phyloP scores from a whole-genome alignment of 2,113 vertebrate species.

The Pseudolaguvia tuberculata region DNA sequence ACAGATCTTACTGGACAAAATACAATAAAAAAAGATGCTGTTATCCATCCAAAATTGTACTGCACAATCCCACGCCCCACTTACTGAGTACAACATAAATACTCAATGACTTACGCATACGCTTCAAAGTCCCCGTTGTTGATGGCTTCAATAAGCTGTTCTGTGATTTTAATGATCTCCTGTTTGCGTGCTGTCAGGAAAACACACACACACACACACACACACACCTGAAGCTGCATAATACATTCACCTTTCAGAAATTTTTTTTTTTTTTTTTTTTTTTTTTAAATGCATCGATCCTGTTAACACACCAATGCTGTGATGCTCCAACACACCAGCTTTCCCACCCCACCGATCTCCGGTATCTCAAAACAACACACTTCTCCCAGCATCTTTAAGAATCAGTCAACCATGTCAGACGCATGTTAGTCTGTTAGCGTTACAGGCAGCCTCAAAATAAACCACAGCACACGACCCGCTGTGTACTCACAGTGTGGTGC shows the following conservation, averaged over 20 bases:
- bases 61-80: not conserved
- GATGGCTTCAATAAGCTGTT: slow-evolving; percentile 82
- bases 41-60: not conserved
- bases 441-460: slow-evolving; percentile 6
- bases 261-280: too few species aligned
- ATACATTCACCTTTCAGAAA: not conserved
- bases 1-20: slow-evolving; percentile 81
- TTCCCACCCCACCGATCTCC: not conserved
- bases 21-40: not conserved
- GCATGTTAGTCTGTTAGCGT: slow-evolving; percentile 28
- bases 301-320: not conserved
- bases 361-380: slow-evolving; percentile 7
- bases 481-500: slow-evolving; percentile 74
- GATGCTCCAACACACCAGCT: not conserved
- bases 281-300: not conserved
- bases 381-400: slow-evolving; percentile 6
- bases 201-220: not conserved
- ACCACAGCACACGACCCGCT: not conserved
- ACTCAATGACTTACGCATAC: slow-evolving; percentile 70
- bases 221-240: not conserved
- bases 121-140: slow-evolving; percentile 84
- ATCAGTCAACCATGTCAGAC: slow-evolving; percentile 6
- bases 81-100: not conserved
- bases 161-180: slow-evolving; percentile 85
- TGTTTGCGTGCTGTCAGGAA: slow-evolving; percentile 65